Conservation (phyloP, 1,140 invertebrate genomes). For the Euglossa dilemma region DNA sequence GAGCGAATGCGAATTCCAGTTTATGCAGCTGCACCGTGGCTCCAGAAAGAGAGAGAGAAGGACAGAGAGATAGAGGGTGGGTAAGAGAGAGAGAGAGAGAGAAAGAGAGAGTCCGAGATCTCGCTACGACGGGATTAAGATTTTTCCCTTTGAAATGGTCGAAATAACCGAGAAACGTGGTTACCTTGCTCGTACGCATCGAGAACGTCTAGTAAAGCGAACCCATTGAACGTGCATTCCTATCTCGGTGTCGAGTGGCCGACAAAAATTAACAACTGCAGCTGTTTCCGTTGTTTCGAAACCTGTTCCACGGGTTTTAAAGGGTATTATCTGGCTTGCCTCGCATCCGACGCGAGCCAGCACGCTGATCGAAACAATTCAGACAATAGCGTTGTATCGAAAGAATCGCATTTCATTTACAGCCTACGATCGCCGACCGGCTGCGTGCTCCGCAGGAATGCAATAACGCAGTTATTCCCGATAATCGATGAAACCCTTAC, state of each 20-base stretch:
- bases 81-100: no score
- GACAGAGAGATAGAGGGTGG: no score
- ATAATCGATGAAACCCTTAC: slow-evolving; percentile 4
- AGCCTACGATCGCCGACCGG: background rate
- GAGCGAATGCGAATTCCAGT: slow-evolving; percentile 19
- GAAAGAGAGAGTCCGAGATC: no score
- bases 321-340: background rate
- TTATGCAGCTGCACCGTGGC: background rate
- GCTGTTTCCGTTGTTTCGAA: no score
- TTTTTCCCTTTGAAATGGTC: background rate
- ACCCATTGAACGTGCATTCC: background rate
- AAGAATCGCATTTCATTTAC: background rate
- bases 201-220: background rate
- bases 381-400: background rate
- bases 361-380: background rate
- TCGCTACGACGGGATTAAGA: background rate
- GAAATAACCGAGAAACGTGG: no score
- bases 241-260: background rate
- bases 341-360: no score
- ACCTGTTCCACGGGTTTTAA: background rate
- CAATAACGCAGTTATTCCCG: slow-evolving; percentile 32
- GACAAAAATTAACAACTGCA: background rate
- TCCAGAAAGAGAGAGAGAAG: no score
- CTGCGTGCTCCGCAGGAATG: background rate
- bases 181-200: no score